Evolutionary conservation across 2,797 vertebrate species (phyloP), one percentile per base, ranked within the genome.

Genomic region (Schizopygopsis malacanthus): DNA sequence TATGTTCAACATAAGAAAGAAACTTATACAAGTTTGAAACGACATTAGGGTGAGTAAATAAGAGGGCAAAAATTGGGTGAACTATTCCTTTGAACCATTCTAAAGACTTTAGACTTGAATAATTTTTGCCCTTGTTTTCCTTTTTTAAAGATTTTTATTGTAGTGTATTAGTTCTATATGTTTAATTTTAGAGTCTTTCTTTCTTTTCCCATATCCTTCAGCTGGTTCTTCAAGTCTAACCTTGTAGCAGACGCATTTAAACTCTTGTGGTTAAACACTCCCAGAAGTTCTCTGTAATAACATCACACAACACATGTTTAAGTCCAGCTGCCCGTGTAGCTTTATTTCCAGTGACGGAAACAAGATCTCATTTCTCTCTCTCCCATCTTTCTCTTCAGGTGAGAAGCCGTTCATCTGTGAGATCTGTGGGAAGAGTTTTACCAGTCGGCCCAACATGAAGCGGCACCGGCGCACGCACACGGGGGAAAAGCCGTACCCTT

Each of bases 361-460:
- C 15, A 15, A 37, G 25, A 20, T 75, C 16, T 79, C 0, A 39
- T n/a, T 69, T 81, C 18, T 70, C 45, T 70, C 45, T 69, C 43
- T 80, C 6, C n/a, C 15, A 10, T 45, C 25, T n/a, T 18, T 88
- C 22, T 89, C 9, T 89, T 61, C 93, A 99, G 98, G 98, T 92
- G 98, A 99, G 95, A 99, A 99, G 94, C 98, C 98, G 18, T 99
- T 98, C 92, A 99, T 99, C 91, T 99, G 98, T 93, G 98, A 99
- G 95, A 99, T 99, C 93, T 99, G 98, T 20, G 98, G 98, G 86
- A 99, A 99, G 92, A 99, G 98, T 94, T 99, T 99, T 95, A 99
- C 98, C 94, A 99, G 98, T 92, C 97, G 98, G 81, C 98, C 98
- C 88, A 99, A 99, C 94, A 99, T 99, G 98, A 99, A 99, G 93